Evolutionary conservation across 1,140 invertebrate genomes (phyloP).

Genomic region (Heliconius hewitsoni): DNA sequence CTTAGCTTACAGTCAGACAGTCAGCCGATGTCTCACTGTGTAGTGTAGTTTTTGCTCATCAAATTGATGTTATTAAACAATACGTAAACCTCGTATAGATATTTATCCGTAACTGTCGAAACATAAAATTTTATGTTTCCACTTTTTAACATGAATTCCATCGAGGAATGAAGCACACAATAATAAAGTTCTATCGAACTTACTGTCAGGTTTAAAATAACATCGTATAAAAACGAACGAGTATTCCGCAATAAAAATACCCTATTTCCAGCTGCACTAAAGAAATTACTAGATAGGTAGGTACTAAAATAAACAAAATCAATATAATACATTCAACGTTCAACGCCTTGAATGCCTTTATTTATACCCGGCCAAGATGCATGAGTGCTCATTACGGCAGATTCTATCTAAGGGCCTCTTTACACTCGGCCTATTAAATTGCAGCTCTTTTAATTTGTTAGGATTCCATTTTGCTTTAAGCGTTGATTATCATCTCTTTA

Average conservation of each 20-base stretch:
- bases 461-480: not conserved
- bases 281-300: slow-evolving; percentile 19
- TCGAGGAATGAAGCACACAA: slow-evolving; percentile 13
- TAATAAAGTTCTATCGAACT: slow-evolving; percentile 26
- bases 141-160: slow-evolving; percentile 21
- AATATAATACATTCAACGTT: slow-evolving; percentile 31
- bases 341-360: slow-evolving; percentile 31
- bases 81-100: not conserved
- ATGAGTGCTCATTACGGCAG: slow-evolving; percentile 24
- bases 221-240: slow-evolving; percentile 28
- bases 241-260: slow-evolving; percentile 25
- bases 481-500: not conserved
- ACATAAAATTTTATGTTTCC: slow-evolving; percentile 21
- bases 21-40: too few relatives aligned
- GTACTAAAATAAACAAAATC: slow-evolving; percentile 37
- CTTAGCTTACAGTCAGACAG: too few relatives aligned
- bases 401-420: slow-evolving; percentile 13
- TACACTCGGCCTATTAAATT: slow-evolving; percentile 12
- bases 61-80: not conserved
- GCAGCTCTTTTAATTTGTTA: not conserved
- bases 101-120: not conserved
- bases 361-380: slow-evolving; percentile 31
- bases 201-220: slow-evolving; percentile 31
- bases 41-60: too few relatives aligned
- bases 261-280: slow-evolving; percentile 23